phyloP scores from a whole-genome alignment of 1,140 invertebrate species.

The Limonius californicus region DNA sequence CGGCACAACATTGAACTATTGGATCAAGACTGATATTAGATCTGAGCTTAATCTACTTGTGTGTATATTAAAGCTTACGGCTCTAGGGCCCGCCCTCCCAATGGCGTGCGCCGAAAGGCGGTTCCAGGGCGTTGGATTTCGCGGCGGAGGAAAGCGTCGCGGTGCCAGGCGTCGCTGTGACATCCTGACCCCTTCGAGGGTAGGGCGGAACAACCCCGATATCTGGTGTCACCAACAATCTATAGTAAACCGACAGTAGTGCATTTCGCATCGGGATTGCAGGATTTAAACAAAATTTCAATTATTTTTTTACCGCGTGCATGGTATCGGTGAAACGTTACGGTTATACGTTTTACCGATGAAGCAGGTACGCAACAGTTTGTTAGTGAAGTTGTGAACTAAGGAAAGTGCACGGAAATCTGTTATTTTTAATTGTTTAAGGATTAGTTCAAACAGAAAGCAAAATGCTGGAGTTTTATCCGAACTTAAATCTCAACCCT shows the following conservation, averaged over 20 bases:
- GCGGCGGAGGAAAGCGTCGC: constrained; percentile 20
- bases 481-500: constrained; percentile 44
- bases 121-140: constrained; percentile 9
- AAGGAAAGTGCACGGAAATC: not conserved
- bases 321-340: no score
- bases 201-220: constrained; percentile 31
- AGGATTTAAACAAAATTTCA: not conserved
- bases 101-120: constrained; percentile 13
- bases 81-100: constrained; percentile 8
- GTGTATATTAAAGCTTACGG: constrained; percentile 3
- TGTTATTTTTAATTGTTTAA: not conserved
- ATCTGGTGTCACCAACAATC: constrained; percentile 34
- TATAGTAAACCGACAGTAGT: constrained; percentile 36
- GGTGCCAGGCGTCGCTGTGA: constrained; percentile 20
- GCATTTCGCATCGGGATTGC: constrained; percentile 23
- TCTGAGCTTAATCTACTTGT: constrained; percentile 4
- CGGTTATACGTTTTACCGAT: no score
- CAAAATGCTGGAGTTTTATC: constrained; percentile 49
- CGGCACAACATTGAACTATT: constrained; percentile 13
- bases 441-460: not conserved
- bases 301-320: not conserved
- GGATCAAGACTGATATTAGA: constrained; percentile 9
- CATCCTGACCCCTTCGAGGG: constrained; percentile 26
- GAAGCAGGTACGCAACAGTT: no score
- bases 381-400: no score